Conservation (phyloP, 1,140 invertebrate species). For the Trachymyrmex cornetzi region DNA sequence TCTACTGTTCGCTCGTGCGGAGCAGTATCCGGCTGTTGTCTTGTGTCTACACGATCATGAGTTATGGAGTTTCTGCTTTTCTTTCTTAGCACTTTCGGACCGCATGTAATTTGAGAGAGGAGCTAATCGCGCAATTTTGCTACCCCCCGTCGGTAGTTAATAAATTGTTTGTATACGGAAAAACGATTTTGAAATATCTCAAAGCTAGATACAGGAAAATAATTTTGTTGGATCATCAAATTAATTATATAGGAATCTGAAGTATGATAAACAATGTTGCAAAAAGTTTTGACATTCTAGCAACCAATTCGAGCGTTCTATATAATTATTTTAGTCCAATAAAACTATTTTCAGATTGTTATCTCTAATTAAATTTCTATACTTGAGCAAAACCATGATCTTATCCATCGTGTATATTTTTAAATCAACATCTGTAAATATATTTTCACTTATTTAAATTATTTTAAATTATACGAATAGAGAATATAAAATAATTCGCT, state of each 20-base stretch:
- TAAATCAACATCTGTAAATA: not conserved
- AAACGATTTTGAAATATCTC: too few relatives aligned
- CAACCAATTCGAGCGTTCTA: too few relatives aligned
- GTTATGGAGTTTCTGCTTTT: slow-evolving; percentile 30
- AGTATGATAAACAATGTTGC: too few relatives aligned
- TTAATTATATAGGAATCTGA: too few relatives aligned
- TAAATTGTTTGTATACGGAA: slow-evolving; percentile 1
- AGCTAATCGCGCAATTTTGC: slow-evolving; percentile 33
- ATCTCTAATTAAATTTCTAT: too few relatives aligned
- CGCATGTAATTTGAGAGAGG: slow-evolving; percentile 23
- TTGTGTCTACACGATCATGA: slow-evolving; percentile 37
- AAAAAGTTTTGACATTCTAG: too few relatives aligned
- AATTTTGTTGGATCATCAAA: too few relatives aligned
- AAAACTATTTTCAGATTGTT: too few relatives aligned
- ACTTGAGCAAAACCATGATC: too few relatives aligned
- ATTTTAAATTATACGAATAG: not conserved
- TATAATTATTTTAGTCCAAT: too few relatives aligned
- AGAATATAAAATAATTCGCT: not conserved
- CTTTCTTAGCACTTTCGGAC: not conserved
- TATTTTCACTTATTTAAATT: not conserved
- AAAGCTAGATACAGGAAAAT: too few relatives aligned
- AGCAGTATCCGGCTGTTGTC: slow-evolving; percentile 19
- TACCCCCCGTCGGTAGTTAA: not conserved
- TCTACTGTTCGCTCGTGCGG: slow-evolving; percentile 8
- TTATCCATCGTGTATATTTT: not conserved